These are phyloP conservation scores for Drosophila biarmipes DNA, from an alignment of 1,140 invertebrate species.

Conservation along the genomic window DNA sequence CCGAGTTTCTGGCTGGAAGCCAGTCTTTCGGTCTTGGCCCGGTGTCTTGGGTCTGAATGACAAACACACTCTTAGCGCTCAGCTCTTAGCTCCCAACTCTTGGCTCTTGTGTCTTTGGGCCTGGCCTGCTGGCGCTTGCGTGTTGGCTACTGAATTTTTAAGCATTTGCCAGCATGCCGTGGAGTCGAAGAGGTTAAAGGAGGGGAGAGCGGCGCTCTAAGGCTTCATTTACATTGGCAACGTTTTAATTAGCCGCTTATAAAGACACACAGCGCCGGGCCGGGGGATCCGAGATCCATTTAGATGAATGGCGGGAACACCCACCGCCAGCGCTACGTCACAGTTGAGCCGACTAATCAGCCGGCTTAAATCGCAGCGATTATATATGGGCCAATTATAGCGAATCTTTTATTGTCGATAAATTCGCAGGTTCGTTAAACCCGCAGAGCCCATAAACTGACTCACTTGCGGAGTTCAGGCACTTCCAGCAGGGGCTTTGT, in stretches of 20 bases:
- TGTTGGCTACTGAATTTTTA: slow-evolving; percentile 69
- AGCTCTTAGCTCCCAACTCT: slow-evolving; percentile 27
- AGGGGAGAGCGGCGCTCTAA: slow-evolving; percentile 3
- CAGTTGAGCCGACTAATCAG: slow-evolving; percentile 31
- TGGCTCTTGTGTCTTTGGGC: slow-evolving; percentile 12
- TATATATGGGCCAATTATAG: slow-evolving; percentile 72
- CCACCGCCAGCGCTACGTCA: slow-evolving; percentile 54
- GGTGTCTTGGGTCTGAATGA: slow-evolving; percentile 56
- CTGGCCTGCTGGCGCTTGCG: slow-evolving; percentile 53
- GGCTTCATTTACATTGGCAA: slow-evolving; percentile 68
- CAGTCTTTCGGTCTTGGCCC: slow-evolving; percentile 14
- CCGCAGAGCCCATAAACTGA: slow-evolving; percentile 44
- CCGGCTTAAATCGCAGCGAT: slow-evolving; percentile 58
- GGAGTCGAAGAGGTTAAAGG: neutral
- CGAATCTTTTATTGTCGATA: slow-evolving; percentile 75
- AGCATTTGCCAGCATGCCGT: slow-evolving; percentile 37
- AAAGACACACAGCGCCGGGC: slow-evolving; percentile 29
- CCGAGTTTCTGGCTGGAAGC: neutral
- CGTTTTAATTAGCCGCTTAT: slow-evolving; percentile 75
- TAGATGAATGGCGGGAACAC: slow-evolving; percentile 71
- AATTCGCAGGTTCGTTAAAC: slow-evolving; percentile 78
- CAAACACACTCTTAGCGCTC: slow-evolving; percentile 35
- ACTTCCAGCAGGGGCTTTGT: slow-evolving; percentile 29
- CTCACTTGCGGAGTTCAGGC: slow-evolving; percentile 25
- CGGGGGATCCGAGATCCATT: slow-evolving; percentile 17